These are phyloP conservation scores for Tautogolabrus adspersus DNA, from an alignment of 2,113 vertebrate species.

Conservation along the genomic window DNA sequence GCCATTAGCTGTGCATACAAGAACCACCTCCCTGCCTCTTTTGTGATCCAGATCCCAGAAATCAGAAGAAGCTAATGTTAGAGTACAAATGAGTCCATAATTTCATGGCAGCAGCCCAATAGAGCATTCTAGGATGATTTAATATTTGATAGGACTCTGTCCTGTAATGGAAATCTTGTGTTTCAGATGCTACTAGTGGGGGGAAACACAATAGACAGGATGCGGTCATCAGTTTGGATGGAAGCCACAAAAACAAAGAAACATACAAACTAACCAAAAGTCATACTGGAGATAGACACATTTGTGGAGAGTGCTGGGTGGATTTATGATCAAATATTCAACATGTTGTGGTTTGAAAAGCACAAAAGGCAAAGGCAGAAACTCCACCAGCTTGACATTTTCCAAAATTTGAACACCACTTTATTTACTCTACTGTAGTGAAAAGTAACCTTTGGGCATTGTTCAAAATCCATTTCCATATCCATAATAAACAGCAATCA, in stretches of 20 bases:
- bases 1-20: constrained; percentile 62
- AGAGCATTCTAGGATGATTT: constrained; percentile 62
- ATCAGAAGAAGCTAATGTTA: constrained; percentile 60
- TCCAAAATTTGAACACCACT: neutral
- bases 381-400: neutral
- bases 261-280: neutral
- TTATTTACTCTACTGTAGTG: neutral
- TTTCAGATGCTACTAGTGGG: constrained; percentile 38
- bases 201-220: constrained; percentile 7
- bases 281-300: neutral
- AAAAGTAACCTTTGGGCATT: neutral
- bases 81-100: constrained; percentile 65
- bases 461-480: neutral
- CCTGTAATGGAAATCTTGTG: constrained; percentile 59
- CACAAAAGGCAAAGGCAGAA: neutral
- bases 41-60: constrained; percentile 49
- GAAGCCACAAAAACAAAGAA: neutral
- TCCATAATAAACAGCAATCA: constrained; percentile 34
- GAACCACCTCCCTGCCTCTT: constrained; percentile 38
- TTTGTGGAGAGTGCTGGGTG: neutral
- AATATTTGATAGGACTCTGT: constrained; percentile 64
- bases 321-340: neutral
- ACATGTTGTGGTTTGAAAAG: constrained; percentile 6
- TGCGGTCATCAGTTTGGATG: constrained; percentile 12
- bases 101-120: constrained; percentile 70